phyloP scores from a whole-genome alignment of 2,888 invertebrate genomes.

The Polydrusus pterygomalis region DNA sequence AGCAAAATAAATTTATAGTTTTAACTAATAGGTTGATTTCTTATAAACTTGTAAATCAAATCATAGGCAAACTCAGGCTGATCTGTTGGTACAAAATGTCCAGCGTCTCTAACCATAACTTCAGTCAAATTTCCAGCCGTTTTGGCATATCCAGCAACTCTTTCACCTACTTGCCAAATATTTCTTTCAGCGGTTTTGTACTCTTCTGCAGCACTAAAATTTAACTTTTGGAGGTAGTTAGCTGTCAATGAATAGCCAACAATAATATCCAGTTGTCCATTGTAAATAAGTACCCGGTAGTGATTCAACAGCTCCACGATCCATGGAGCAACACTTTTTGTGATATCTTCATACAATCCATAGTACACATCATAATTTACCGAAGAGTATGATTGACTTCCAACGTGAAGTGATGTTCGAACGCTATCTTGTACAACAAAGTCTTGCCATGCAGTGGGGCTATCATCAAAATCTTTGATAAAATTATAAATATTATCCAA shows the following conservation, averaged over 20 bases:
- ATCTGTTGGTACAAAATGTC: constrained; percentile 86
- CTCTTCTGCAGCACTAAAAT: constrained; percentile 79
- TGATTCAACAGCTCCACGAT: constrained; percentile 80
- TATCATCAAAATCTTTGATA: constrained; percentile 23
- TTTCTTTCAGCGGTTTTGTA: constrained; percentile 79
- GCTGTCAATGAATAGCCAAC: constrained; percentile 91
- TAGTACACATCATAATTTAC: constrained; percentile 77
- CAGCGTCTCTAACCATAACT: constrained; percentile 83
- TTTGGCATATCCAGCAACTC: constrained; percentile 83
- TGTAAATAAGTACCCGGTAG: constrained; percentile 87
- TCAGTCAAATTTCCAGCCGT: constrained; percentile 80
- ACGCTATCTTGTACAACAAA: constrained; percentile 72
- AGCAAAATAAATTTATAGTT: not conserved
- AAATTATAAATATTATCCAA: constrained; percentile 34
- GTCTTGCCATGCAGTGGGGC: constrained; percentile 22
- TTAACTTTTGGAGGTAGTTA: constrained; percentile 82
- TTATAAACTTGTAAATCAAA: constrained; percentile 73
- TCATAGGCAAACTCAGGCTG: constrained; percentile 85
- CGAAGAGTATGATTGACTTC: constrained; percentile 81
- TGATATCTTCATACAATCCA: constrained; percentile 83
- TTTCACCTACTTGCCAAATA: constrained; percentile 79
- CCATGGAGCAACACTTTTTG: constrained; percentile 86
- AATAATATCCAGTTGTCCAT: constrained; percentile 93
- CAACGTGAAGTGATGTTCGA: constrained; percentile 88
- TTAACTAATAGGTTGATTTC: constrained; percentile 38